phyloP scores from a whole-genome alignment of 2,888 invertebrate species.

The Globia sparganii region DNA sequence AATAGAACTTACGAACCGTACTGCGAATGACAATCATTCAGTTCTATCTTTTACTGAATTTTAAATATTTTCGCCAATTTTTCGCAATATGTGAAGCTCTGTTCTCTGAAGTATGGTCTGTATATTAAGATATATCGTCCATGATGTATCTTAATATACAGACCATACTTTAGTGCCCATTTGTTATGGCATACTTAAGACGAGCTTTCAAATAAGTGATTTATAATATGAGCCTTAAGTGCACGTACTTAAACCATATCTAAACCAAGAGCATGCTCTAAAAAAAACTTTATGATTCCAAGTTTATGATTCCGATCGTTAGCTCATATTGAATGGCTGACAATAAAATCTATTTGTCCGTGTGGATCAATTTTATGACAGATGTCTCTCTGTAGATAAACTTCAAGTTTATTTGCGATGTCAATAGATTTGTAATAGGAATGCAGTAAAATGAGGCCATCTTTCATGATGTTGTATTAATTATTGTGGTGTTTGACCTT shows the following conservation, averaged over 20 bases:
- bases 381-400: slow-evolving; percentile 31
- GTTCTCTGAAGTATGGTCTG: no score
- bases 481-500: not conserved
- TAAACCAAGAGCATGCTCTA: slow-evolving; percentile 17
- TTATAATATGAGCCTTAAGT: slow-evolving; percentile 1
- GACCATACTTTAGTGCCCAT: not conserved
- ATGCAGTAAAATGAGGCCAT: slow-evolving; percentile 17
- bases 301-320: slow-evolving; percentile 39
- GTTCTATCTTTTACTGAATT: not conserved
- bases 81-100: not conserved
- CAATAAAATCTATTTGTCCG: slow-evolving; percentile 44
- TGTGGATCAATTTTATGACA: slow-evolving; percentile 30
- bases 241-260: not conserved
- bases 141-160: not conserved
- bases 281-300: slow-evolving; percentile 29
- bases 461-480: slow-evolving; percentile 16
- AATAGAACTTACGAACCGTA: not conserved
- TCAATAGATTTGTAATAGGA: slow-evolving; percentile 30
- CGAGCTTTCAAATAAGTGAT: not conserved
- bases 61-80: no score
- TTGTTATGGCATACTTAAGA: slow-evolving; percentile 2
- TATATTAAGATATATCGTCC: no score
- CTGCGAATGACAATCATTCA: not conserved
- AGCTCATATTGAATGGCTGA: slow-evolving; percentile 27
- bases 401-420: slow-evolving; percentile 27